phyloP scores from a whole-genome alignment of 2,113 vertebrate species.

The Sarotherodon lohbergeri region DNA sequence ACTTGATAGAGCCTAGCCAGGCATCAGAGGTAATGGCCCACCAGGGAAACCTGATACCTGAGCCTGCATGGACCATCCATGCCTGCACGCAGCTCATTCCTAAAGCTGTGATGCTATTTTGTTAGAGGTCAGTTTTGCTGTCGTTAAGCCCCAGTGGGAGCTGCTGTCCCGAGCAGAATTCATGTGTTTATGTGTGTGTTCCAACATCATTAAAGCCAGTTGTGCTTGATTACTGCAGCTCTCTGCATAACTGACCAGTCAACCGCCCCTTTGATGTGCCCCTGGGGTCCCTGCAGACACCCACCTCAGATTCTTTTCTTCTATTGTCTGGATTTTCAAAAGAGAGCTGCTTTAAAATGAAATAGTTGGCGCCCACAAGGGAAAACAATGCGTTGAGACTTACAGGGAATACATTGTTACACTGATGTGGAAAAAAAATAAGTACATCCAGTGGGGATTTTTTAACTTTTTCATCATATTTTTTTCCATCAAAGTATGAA shows the following conservation, averaged over 20 bases:
- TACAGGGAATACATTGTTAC: neutral
- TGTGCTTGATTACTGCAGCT: slow-evolving; percentile 31
- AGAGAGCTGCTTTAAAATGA: neutral
- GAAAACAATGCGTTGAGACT: neutral
- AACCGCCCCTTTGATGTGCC: slow-evolving; percentile 32
- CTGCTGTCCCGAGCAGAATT: slow-evolving; percentile 9
- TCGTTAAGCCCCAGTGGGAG: neutral
- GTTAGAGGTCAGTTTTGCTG: slow-evolving; percentile 7
- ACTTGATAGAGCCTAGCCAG: slow-evolving; percentile 43
- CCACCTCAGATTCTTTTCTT: neutral
- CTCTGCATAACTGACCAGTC: slow-evolving; percentile 33
- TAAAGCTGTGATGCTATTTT: neutral
- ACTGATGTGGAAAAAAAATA: neutral
- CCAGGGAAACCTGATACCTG: slow-evolving; percentile 49
- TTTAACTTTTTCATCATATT: neutral
- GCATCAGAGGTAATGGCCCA: slow-evolving; percentile 52
- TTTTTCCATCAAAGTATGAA: neutral
- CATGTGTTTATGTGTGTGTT: neutral
- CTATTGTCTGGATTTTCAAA: neutral
- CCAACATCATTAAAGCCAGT: neutral
- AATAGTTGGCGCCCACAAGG: neutral
- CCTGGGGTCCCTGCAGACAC: neutral
- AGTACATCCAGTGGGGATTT: neutral
- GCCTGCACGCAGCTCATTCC: neutral
- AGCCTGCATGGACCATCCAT: neutral